phyloP scores from a whole-genome alignment of 2,113 vertebrate species.

The Nycticebus coucang region DNA sequence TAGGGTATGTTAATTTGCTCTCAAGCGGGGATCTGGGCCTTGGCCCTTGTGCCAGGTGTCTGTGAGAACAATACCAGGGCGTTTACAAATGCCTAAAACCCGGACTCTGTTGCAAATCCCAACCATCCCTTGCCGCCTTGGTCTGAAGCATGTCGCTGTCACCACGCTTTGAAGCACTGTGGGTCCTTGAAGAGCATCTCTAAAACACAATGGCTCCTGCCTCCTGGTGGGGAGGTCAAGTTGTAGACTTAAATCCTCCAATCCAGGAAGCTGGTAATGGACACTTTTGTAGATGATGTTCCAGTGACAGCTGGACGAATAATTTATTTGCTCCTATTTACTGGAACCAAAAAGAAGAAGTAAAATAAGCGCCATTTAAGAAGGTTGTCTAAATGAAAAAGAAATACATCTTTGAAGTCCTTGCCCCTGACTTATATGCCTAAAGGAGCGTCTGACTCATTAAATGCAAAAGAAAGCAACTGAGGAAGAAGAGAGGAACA shows the following conservation, averaged over 20 bases:
- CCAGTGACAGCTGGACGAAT: neutral
- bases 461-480: neutral
- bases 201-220: neutral
- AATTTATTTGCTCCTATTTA: neutral
- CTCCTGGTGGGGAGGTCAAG: neutral
- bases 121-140: neutral
- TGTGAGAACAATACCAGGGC: neutral
- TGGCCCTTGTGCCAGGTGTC: neutral
- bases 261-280: neutral
- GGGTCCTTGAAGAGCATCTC: neutral
- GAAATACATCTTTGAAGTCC: neutral
- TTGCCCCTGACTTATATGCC: neutral
- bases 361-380: conserved; percentile 23
- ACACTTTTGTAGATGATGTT: neutral
- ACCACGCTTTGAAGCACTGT: neutral
- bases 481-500: neutral
- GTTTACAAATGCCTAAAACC: accelerated
- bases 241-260: neutral
- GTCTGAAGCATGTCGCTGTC: neutral
- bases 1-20: accelerated
- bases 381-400: neutral
- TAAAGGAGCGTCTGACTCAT: neutral
- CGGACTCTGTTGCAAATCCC: neutral
- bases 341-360: neutral
- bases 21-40: neutral